Evolutionary conservation across 2,113 vertebrate genomes (phyloP).

Genomic region (Poecile atricapillus): DNA sequence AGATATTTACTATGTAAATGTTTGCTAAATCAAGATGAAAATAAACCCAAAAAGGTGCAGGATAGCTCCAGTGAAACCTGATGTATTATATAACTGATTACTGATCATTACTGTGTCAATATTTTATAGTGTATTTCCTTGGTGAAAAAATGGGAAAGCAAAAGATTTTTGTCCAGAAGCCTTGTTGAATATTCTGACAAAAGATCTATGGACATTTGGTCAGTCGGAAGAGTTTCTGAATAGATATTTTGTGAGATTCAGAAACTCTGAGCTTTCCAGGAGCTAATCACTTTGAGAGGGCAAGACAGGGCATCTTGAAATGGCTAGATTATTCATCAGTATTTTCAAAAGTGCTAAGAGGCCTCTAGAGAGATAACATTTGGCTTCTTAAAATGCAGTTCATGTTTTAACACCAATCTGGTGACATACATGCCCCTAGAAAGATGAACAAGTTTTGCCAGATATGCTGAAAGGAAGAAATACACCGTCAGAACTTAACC

Average conservation of each 20-base stretch:
- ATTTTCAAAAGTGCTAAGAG: constrained; percentile 11
- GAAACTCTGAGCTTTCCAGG: neutral
- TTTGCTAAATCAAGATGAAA: neutral
- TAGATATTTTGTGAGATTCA: neutral
- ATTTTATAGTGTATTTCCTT: neutral
- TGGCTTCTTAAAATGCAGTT: constrained; percentile 32
- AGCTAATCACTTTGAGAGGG: constrained; percentile 21
- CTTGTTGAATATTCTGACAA: neutral
- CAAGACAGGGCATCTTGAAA: neutral
- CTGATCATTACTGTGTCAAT: neutral
- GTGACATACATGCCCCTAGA: constrained; percentile 16
- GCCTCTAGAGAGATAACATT: constrained; percentile 1
- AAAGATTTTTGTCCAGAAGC: neutral
- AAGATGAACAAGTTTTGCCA: constrained; percentile 36
- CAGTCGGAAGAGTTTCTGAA: neutral
- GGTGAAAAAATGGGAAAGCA: neutral
- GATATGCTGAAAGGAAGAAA: neutral
- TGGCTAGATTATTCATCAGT: constrained; percentile 2
- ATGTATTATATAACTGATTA: neutral
- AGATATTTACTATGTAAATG: neutral
- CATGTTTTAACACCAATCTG: neutral
- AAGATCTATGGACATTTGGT: neutral
- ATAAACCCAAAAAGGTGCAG: neutral
- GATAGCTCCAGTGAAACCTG: neutral
- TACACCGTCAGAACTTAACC: neutral